Percentiles rank a stretch among this genome's conserved stretches.
phyloP scores from a whole-genome alignment of 2,113 vertebrate genomes.

The Actenoides hombroni region DNA sequence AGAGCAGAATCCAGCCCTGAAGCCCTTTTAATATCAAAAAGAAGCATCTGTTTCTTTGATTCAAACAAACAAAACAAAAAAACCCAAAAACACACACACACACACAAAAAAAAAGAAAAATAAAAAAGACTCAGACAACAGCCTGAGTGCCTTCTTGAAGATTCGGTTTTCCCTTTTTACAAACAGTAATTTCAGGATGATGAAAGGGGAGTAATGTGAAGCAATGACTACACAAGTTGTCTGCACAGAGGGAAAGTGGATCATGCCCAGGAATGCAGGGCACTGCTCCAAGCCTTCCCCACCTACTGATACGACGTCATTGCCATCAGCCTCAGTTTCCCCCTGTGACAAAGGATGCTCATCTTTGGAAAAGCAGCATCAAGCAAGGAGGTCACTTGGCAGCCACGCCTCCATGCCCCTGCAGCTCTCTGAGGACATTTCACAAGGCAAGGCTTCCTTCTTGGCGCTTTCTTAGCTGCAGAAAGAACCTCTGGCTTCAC shows the following conservation, averaged over 20 bases:
- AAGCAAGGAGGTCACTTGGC: background rate
- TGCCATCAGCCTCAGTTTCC: background rate
- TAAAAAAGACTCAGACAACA: background rate
- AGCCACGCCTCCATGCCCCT: background rate
- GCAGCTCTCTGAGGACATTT: background rate
- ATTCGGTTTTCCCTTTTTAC: background rate
- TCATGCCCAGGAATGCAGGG: background rate
- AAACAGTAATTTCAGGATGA: slow-evolving; percentile 35
- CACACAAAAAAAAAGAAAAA: too few species aligned
- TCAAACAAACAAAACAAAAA: background rate
- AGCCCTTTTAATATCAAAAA: background rate
- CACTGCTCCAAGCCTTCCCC: background rate
- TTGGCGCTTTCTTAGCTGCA: background rate
- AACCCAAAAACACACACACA: too few species aligned
- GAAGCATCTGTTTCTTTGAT: slow-evolving; percentile 35
- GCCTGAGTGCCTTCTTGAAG: slow-evolving; percentile 20
- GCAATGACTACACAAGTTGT: background rate
- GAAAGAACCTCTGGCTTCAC: slow-evolving; percentile 11
- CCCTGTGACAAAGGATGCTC: background rate
- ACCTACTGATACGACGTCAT: background rate
- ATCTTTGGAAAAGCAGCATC: background rate
- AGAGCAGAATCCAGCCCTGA: background rate
- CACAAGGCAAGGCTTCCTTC: slow-evolving; percentile 21
- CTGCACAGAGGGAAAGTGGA: background rate
- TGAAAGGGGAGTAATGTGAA: background rate